Conservation (phyloP, 2,797 vertebrate genomes). For the Melanotaenia boesemani region DNA sequence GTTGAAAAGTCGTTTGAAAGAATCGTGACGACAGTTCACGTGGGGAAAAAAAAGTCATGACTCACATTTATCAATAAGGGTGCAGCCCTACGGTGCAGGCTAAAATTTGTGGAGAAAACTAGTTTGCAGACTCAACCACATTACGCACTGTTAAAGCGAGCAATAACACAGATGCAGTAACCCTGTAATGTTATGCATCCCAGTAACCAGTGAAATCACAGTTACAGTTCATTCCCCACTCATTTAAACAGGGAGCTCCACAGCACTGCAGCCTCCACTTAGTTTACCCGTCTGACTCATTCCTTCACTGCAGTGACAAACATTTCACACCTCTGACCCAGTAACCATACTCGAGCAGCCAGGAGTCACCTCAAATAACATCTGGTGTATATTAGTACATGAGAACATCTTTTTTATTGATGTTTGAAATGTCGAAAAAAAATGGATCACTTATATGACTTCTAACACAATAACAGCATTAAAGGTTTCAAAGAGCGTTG, state of each 20-base stretch:
- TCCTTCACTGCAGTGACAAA: neutral
- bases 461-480: conserved; percentile 1
- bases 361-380: neutral
- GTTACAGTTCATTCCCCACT: neutral
- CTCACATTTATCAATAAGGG: too few species aligned
- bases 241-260: neutral
- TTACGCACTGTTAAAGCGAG: too few species aligned
- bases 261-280: neutral
- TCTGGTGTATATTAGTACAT: neutral
- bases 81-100: too few species aligned
- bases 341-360: neutral
- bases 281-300: neutral
- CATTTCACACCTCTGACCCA: neutral
- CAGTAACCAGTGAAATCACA: neutral
- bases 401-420: too few species aligned
- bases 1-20: too few species aligned
- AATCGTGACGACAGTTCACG: too few species aligned
- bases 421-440: too few species aligned
- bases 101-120: too few species aligned
- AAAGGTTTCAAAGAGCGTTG: neutral
- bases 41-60: too few species aligned
- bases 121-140: too few species aligned
- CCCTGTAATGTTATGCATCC: neutral
- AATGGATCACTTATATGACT: neutral
- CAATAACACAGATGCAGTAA: neutral